phyloP scores from a whole-genome alignment of 2,113 vertebrate genomes.

The Ceyx margarethae region DNA sequence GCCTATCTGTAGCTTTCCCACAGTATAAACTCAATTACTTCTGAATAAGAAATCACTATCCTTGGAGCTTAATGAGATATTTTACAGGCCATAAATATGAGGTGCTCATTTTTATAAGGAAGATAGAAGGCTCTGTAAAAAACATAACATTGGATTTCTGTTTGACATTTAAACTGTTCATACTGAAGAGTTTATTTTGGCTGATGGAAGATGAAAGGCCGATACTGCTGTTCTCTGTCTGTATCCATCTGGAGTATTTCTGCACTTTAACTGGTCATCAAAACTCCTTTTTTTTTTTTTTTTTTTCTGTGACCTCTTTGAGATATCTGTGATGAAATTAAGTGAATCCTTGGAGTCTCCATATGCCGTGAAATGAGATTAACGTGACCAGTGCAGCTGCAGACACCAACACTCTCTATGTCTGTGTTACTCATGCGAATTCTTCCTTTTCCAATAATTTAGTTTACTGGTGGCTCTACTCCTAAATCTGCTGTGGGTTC shows the following conservation, averaged over 20 bases:
- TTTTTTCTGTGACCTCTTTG: not conserved
- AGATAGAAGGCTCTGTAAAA: not conserved
- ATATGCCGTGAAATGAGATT: not conserved
- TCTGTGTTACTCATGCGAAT: not conserved
- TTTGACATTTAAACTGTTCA: too few species aligned
- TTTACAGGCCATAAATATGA: conserved; percentile 30
- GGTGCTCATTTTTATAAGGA: not conserved
- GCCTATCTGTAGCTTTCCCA: not conserved
- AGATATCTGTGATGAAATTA: not conserved
- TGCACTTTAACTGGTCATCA: not conserved
- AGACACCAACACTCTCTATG: not conserved
- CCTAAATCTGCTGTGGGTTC: accelerated
- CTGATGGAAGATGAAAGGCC: not conserved
- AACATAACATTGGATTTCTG: not conserved
- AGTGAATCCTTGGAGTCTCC: not conserved
- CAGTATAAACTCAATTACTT: conserved; percentile 48
- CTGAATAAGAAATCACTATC: conserved; percentile 38
- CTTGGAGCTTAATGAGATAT: conserved; percentile 34
- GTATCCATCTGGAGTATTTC: not conserved
- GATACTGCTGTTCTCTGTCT: not conserved
- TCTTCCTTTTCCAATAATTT: not conserved
- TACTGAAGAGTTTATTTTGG: not conserved
- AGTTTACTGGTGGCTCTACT: not conserved
- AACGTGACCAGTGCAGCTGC: not conserved
- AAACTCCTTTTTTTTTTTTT: not conserved